Evolutionary conservation across 2,888 invertebrate genomes (phyloP), one percentile per base, ranked within the genome.

Genomic region (Eilema griseolum): DNA sequence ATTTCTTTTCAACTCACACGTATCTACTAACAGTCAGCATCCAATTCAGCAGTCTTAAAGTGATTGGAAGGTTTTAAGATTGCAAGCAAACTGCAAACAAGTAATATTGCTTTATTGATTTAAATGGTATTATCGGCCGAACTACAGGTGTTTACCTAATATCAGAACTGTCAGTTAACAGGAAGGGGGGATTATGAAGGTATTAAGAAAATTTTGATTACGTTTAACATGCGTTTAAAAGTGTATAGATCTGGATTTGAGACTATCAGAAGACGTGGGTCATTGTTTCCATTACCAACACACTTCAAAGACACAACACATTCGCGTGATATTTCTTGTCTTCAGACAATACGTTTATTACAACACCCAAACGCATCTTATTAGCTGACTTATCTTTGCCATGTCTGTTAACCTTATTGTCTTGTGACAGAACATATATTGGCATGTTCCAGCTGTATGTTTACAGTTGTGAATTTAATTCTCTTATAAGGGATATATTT

Each of bases 311-410:
- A 41, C 16, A 67, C 28, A 65, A 65, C 59, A 66, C 63, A 56
- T 60, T 26, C 46, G n/a, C 41, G 46, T 52, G 10, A 76, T 68
- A 62, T 68, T 60, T 70, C 60, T 73, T 61, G 68, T 75, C 64
- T 61, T 60, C 59, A 72, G 66, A 68, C 72, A 78, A 68, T 75
- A 70, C 64, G n/a, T 33, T 20, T 63, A 23, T 73, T 73, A 23
- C 72, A 57, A 63, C 64, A 70, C 33, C 20, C 28, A 61, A 63
- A 67, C 37, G 46, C 63, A 73, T 77, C 69, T 46, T 64, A 67
- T 69, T 69, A 70, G 52, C 56, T 56, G 61, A 64, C n/a, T 60
- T 28, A 65, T 41, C n/a, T 64, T 0, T 57, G 14, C 20, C 33
- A 2, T 14, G 8, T 26, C 10, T 59, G n/a, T 11, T 23, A 52